These are phyloP conservation scores for Meandrusa payeni DNA, from an alignment of 2,888 invertebrate genomes.

Conservation along the genomic window DNA sequence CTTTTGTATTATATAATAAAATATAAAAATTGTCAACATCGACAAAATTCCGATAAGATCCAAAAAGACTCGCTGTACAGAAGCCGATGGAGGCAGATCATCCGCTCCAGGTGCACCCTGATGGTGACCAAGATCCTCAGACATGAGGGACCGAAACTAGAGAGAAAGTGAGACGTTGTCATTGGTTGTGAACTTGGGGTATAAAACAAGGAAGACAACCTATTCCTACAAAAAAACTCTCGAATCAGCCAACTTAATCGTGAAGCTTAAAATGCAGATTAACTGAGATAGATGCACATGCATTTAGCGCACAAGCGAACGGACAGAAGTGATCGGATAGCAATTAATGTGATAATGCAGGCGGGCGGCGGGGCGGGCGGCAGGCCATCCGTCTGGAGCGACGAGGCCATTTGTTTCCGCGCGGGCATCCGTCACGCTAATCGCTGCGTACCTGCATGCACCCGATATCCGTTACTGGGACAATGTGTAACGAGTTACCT, in stretches of 20 bases:
- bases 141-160: no score
- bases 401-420: constrained; percentile 64
- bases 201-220: no score
- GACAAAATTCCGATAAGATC: no score
- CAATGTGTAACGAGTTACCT: constrained; percentile 10
- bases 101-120: no score
- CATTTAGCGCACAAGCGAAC: constrained; percentile 17
- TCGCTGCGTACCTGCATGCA: constrained; percentile 59
- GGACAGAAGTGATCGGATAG: constrained; percentile 49
- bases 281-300: constrained; percentile 8
- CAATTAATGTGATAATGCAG: constrained; percentile 60
- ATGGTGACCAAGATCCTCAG: no score
- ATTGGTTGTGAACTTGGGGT: no score
- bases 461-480: constrained; percentile 24
- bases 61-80: no score
- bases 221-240: no score
- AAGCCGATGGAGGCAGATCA: no score
- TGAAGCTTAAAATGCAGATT: neutral
- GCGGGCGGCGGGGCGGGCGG: constrained; percentile 34
- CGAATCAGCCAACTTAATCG: neutral
- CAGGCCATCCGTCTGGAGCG: constrained; percentile 60
- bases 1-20: no score
- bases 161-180: no score
- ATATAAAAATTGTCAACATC: no score
- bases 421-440: constrained; percentile 66